Conservation (phyloP, 2,888 invertebrate genomes). For the Drosophila mercatorum region DNA sequence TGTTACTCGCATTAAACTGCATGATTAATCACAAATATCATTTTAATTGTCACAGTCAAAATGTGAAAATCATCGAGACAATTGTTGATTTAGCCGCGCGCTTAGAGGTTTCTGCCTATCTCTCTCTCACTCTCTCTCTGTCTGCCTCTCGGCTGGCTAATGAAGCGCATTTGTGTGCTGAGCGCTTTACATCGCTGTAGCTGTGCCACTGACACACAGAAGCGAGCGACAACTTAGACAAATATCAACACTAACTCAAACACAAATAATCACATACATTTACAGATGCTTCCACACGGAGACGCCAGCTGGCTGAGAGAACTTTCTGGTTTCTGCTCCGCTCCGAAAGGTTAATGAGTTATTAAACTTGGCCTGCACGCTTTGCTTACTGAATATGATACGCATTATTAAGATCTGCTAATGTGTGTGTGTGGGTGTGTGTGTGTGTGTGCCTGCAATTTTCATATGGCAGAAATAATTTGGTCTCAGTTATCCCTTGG, state of each 20-base stretch:
- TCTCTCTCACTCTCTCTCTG: no score
- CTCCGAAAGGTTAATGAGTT: constrained; percentile 71
- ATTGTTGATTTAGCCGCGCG: constrained; percentile 28
- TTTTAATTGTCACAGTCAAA: constrained; percentile 57
- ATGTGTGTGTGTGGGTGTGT: constrained; percentile 9
- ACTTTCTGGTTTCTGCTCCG: constrained; percentile 34
- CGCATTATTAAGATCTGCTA: constrained; percentile 70
- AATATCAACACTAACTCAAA: constrained; percentile 29
- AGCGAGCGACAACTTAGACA: constrained; percentile 40
- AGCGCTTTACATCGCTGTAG: constrained; percentile 36
- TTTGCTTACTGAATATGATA: constrained; percentile 64
- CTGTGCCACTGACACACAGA: constrained; percentile 69
- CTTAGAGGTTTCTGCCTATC: neutral
- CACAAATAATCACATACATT: constrained; percentile 6
- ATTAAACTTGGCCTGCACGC: constrained; percentile 68
- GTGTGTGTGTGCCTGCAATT: constrained; percentile 34
- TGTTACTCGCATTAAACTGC: constrained; percentile 47
- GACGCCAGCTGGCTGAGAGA: constrained; percentile 6
- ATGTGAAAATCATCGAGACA: constrained; percentile 65
- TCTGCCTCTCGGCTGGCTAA: constrained; percentile 42
- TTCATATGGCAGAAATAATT: constrained; percentile 61
- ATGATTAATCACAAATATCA: constrained; percentile 70
- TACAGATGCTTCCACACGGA: constrained; percentile 12
- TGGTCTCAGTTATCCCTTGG: constrained; percentile 31
- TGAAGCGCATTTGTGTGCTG: constrained; percentile 62